phyloP scores from a whole-genome alignment of 2,888 invertebrate genomes.

The Onthophagus sagittarius region DNA sequence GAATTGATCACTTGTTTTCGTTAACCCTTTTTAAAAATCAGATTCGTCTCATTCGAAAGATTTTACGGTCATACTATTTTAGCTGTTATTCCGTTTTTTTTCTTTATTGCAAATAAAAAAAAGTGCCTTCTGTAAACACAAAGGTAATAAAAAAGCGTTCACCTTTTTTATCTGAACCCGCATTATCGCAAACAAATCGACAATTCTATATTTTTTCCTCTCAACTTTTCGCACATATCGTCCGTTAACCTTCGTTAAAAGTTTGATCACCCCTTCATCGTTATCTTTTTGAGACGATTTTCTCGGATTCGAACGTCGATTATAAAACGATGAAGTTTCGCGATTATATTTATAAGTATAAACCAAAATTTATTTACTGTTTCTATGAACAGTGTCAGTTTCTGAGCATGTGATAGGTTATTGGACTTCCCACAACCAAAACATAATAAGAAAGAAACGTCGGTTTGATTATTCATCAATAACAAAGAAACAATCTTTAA shows the following conservation, averaged over 20 bases:
- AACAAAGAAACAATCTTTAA: conserved; percentile 7
- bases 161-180: conserved; percentile 18
- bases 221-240: conserved; percentile 21
- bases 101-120: background rate
- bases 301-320: background rate
- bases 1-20: background rate
- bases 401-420: too few species aligned
- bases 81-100: background rate
- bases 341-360: too few species aligned
- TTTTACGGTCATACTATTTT: too few species aligned
- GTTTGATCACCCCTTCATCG: conserved; percentile 3
- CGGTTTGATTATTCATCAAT: background rate
- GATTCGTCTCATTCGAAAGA: too few species aligned
- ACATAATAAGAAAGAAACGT: too few species aligned
- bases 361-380: too few species aligned
- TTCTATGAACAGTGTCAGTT: background rate
- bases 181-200: conserved; percentile 24
- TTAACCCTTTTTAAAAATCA: too few species aligned
- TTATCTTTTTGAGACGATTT: background rate
- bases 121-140: too few species aligned
- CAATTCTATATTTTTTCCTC: conserved; percentile 27
- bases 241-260: background rate
- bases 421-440: too few species aligned
- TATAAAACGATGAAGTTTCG: background rate
- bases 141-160: background rate